Base-by-base conservation (phyloP, 2,888 invertebrate species). In the Trissolcus brochymenae region DNA sequence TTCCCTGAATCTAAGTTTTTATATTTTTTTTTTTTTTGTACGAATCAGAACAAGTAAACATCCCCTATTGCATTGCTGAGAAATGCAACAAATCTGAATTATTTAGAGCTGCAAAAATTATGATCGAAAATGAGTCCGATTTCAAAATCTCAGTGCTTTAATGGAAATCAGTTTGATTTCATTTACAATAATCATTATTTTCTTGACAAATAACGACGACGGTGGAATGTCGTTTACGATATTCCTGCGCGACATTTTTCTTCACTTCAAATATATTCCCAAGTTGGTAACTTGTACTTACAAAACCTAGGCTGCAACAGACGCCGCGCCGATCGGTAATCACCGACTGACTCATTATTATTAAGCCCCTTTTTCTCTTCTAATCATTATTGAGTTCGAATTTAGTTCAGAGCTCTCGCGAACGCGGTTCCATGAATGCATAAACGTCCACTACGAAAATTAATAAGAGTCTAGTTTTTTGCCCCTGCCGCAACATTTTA, bases 351-450 rank as follows among this genome's bases (percentile, higher is more conserved):
- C 19, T 16, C 66, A 74, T 75, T 78, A 78, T 75, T 66, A 71
- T 71, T 64, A 59, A 14, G 56, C 11, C 40, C 53, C 61, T 65
- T 74, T 68, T 59, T 9, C 56, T 9, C 59, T 57, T 60, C 72
- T 76, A 82, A 80, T 84, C 83, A 84, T 82, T 78, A 80, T 84
- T 79, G 80, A 82, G 81, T 81, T 82, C 80, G 81, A 82, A 79
- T 71, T 70, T 78, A 60, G 51, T 55, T 53, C 62, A 49, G 57
- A 57, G 51, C 46, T 46, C 41, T 43, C 62, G 70, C 55, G 25
- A 11, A 53, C 56, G 17, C 73, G 60, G 55, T 73, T 73, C 73
- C 60, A 65, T 73, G 73, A 65, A 73, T 73, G 73, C 61, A 66
- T 66, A 59, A 35, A 66, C 57, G 41, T 46, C 43, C 13, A 6